Evolutionary conservation across 1,140 invertebrate genomes (phyloP), one percentile per base, ranked within the genome.

Genomic region (Mactra quadrangularis): DNA sequence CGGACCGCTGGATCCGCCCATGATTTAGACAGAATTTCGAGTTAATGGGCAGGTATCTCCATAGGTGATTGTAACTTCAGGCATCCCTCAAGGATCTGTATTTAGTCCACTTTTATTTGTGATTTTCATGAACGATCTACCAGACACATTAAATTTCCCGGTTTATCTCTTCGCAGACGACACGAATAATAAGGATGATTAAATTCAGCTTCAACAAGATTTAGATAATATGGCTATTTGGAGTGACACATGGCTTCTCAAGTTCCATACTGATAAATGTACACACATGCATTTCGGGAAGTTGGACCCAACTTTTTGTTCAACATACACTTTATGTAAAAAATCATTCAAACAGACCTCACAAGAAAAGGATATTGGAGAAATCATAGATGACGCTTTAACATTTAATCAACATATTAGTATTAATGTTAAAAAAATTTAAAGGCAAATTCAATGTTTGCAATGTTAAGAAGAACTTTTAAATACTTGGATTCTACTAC

Each of bases 71-170:
- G 76, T 86, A 7, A 72, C 75, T 19, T 83, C 71, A 53, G 84
- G 84, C 3, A 35, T 55, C 4, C 29, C 47, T 11, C 52, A 72
- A 17, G 70, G 52, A 9, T 55, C 70, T 1, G 70, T 88, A 15
- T 62, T 88, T 17, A 82, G 81, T 0, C 86, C 79, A 41, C 25
- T 81, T 25, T 82, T 86, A 25, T 87, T 86, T 50, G 19, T 82
- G 7, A 17, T 88, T 25, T 88, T 84, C 47, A 87, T 83, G 6
- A 87, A 86, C 45, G 87, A 88, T 50, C 27, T 87, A 19, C 74
- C 79, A 31, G 52, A 55, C n/a, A n/a, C n/a, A n/a, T n/a, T n/a
- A n/a, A n/a, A n/a, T n/a, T n/a, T n/a, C 27, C 9, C 29, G 9
- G 55, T 38, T 50, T 19, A 57, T n/a, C n/a, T n/a, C n/a, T n/a